A percentile compares a stretch with the other conserved stretches of the same genome.
Conservation (phyloP, 2,113 vertebrate genomes). For the Centropus unirufus region DNA sequence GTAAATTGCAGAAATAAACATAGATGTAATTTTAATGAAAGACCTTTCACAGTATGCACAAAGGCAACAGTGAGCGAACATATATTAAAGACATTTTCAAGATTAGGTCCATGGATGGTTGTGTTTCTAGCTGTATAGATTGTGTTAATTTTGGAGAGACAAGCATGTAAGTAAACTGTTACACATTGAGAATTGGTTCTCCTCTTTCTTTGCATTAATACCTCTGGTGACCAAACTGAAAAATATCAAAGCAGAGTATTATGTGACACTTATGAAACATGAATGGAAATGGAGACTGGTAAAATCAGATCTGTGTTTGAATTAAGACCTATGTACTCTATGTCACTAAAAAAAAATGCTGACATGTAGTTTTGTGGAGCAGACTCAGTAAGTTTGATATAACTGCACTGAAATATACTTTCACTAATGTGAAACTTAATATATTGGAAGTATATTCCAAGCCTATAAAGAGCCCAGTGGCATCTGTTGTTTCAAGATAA, state of each 20-base stretch:
- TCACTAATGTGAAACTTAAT: background rate
- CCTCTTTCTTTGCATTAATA: background rate
- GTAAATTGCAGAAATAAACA: background rate
- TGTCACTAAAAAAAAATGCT: background rate
- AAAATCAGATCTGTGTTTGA: rapidly evolving
- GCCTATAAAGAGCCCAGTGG: background rate
- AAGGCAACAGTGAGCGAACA: background rate
- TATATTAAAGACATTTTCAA: background rate
- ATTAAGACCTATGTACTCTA: background rate
- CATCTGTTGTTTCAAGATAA: slow-evolving; percentile 45
- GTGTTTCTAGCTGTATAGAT: background rate
- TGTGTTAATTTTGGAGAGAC: background rate
- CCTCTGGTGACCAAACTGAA: background rate
- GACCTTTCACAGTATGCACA: background rate
- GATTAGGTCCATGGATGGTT: background rate
- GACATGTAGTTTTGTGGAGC: background rate
- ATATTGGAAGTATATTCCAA: background rate
- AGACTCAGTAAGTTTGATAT: background rate
- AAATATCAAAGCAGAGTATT: background rate
- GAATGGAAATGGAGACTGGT: background rate
- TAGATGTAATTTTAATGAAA: background rate
- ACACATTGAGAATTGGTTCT: background rate
- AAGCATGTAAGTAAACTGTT: background rate
- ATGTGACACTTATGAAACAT: background rate
- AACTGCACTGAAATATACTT: background rate